These are phyloP conservation scores for human (Homo sapiens) DNA, from an alignment of 2,113 vertebrate species.

Conservation along the genomic window DNA sequence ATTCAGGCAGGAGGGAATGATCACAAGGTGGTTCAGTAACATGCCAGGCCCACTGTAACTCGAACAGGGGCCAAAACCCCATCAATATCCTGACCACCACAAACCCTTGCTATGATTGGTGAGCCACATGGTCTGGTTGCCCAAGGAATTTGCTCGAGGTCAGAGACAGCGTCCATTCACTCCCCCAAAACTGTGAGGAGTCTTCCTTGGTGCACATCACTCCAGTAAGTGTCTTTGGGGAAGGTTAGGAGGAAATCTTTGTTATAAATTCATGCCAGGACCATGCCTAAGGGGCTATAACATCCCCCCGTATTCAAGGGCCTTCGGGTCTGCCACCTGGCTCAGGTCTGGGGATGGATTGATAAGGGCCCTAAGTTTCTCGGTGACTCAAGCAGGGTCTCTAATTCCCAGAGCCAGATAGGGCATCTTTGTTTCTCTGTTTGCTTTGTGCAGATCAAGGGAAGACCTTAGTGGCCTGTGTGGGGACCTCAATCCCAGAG, in stretches of 20 bases:
- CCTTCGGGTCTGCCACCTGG: accelerated
- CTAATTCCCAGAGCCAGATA: not conserved
- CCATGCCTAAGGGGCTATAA: accelerated
- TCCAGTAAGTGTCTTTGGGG: accelerated
- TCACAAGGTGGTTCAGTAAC: not conserved
- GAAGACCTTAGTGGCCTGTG: not conserved
- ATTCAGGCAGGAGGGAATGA: not conserved
- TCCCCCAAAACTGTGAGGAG: accelerated
- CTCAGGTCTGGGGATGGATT: not conserved
- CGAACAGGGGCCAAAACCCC: not conserved
- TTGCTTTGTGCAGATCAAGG: not conserved
- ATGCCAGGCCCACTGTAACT: not conserved
- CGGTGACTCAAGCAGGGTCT: accelerated
- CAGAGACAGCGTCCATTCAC: accelerated
- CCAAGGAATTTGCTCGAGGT: not conserved
- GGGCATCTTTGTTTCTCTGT: not conserved
- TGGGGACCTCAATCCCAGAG: accelerated
- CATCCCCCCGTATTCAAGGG: not conserved
- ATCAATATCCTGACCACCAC: accelerated
- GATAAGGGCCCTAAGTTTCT: accelerated
- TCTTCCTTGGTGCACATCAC: accelerated
- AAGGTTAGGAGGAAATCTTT: not conserved
- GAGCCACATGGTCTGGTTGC: not conserved
- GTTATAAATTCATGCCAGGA: accelerated
- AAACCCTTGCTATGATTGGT: not conserved